Evolutionary conservation across 2,888 invertebrate genomes (phyloP), one percentile per base, ranked within the genome.

Genomic region (Thalpophila matura): DNA sequence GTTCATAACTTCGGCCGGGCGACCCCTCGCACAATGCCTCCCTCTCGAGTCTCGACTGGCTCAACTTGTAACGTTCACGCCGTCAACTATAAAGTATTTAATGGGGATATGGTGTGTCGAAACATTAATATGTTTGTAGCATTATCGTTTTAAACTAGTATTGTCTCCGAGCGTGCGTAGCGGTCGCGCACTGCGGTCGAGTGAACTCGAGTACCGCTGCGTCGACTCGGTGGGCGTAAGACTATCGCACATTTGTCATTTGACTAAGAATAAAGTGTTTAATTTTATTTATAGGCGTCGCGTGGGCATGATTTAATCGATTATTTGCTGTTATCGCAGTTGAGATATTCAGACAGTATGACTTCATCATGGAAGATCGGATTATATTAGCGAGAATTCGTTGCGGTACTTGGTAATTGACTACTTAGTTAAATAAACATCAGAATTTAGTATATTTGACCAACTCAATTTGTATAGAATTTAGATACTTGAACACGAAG

Each of bases 211-310:
- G 33, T 42, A 12, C 58, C 67, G 68, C 61, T 59, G 45, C 53
- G 64, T 58, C 53, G 38, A 22, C 47, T 50, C 59, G 51, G 92
- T 91, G 89, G 93, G 92, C 86, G 92, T 84, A 84, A 84, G 85
- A 85, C 83, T 86, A 87, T 88, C 86, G 83, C 86, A 85, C 91
- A 90, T 93, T 93, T 92, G 91, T 93, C 92, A 91, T 91, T 86
- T 84, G 71, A 83, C 88, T 91, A 92, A 93, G 92, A 92, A 92
- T 92, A 89, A 89, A 89, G 86, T 86, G 88, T 89, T 92, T 90
- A 89, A 88, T 89, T 85, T 89, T 90, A 91, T 92, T 93, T 91
- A 91, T 91, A 89, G 85, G 68, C 84, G 76, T 78, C 85, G 90
- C 85, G 91, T 92, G 91, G 92, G 91, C 77, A 80, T 82, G 72